Conservation (phyloP, 2,888 invertebrate species). For the Theretra japonica region DNA sequence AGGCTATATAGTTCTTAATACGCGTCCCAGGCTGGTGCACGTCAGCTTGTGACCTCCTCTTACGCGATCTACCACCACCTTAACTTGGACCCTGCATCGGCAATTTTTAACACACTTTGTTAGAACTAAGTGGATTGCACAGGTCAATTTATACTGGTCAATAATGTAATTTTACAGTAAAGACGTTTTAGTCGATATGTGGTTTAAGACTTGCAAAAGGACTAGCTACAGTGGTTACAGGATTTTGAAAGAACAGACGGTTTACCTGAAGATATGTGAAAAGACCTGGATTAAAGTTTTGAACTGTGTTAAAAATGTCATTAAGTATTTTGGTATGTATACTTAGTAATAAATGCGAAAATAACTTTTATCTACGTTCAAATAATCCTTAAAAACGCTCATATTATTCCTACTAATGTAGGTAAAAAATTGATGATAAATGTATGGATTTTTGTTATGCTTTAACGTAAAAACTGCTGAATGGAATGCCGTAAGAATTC, state of each 20-base stretch:
- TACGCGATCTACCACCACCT: not conserved
- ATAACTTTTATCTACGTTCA: no score
- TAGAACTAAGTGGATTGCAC: slow-evolving; percentile 9
- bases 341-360: no score
- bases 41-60: slow-evolving; percentile 39
- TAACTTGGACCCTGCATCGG: not conserved
- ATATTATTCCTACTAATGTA: no score
- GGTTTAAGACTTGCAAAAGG: slow-evolving; percentile 58
- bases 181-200: slow-evolving; percentile 51
- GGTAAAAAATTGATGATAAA: no score
- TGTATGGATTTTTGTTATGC: no score
- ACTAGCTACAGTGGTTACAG: slow-evolving; percentile 48
- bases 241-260: slow-evolving; percentile 48
- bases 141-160: slow-evolving; percentile 22
- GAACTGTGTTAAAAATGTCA: slow-evolving; percentile 51
- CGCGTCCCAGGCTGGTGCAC: slow-evolving; percentile 43
- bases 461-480: no score
- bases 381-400: no score
- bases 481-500: no score
- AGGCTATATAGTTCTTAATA: slow-evolving; percentile 48
- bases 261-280: slow-evolving; percentile 45
- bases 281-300: slow-evolving; percentile 51
- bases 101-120: not conserved
- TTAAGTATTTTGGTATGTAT: slow-evolving; percentile 70
- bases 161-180: slow-evolving; percentile 40